Evolutionary conservation across 2,113 vertebrate species (phyloP).

Genomic region (Heteronetta atricapilla): DNA sequence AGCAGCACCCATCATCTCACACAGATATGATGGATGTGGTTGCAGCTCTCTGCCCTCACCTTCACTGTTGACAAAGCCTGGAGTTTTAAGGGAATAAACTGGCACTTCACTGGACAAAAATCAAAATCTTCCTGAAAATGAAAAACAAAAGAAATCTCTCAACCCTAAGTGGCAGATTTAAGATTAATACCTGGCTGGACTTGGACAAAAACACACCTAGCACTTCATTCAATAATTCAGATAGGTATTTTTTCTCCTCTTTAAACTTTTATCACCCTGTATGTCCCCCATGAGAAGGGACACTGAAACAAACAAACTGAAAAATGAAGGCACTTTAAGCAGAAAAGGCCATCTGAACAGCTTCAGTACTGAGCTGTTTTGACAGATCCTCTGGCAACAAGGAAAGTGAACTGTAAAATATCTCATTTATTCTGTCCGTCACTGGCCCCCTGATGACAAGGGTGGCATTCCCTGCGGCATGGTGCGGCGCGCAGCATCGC

Average conservation of each 20-base stretch:
- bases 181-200: not conserved
- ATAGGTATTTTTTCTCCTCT: not conserved
- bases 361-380: not conserved
- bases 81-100: not conserved
- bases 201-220: not conserved
- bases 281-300: not conserved
- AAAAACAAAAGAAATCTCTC: not conserved
- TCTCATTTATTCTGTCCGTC: not conserved
- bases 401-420: not conserved
- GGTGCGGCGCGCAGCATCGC: fast-evolving
- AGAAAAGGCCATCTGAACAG: not conserved
- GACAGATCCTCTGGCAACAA: not conserved
- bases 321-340: not conserved
- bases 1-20: not conserved
- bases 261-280: not conserved
- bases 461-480: not conserved
- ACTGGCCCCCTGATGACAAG: not conserved
- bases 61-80: not conserved
- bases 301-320: not conserved
- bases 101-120: not conserved
- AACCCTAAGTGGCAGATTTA: not conserved
- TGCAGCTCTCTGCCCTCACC: not conserved
- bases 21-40: not conserved
- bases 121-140: not conserved
- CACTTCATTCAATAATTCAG: not conserved